phyloP scores from a whole-genome alignment of 2,888 invertebrate species.

The Tetheella fluctuosa region DNA sequence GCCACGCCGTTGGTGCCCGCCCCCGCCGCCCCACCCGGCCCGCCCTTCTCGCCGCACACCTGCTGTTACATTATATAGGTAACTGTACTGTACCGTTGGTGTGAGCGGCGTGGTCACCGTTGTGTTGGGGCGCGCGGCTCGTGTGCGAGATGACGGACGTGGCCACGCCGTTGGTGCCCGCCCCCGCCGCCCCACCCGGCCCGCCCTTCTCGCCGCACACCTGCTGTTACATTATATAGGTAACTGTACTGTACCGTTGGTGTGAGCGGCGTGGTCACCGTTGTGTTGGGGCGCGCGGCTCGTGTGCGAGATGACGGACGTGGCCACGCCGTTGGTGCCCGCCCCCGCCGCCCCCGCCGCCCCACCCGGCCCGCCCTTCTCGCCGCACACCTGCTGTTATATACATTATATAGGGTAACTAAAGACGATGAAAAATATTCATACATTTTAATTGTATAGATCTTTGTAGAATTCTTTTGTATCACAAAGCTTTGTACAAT shows the following conservation, averaged over 20 bases:
- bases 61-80: too few relatives aligned
- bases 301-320: slow-evolving; percentile 94
- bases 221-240: too few relatives aligned
- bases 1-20: too few relatives aligned
- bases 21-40: too few relatives aligned
- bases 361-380: slow-evolving; percentile 25
- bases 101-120: slow-evolving; percentile 40
- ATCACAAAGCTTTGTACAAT: too few relatives aligned
- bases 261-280: slow-evolving; percentile 39
- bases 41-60: too few relatives aligned
- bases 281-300: slow-evolving; percentile 50
- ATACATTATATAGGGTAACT: background rate
- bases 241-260: slow-evolving; percentile 37
- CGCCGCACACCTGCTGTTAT: slow-evolving; percentile 44
- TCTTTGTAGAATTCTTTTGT: too few relatives aligned
- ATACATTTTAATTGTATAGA: too few relatives aligned
- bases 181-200: too few relatives aligned
- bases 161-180: slow-evolving; percentile 75
- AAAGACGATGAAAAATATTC: too few relatives aligned
- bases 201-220: too few relatives aligned
- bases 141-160: slow-evolving; percentile 94
- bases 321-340: slow-evolving; percentile 80
- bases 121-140: slow-evolving; percentile 49
- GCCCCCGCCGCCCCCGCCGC: slow-evolving; percentile 19
- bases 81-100: slow-evolving; percentile 38